These are phyloP conservation scores for Diabrotica undecimpunctata DNA, from an alignment of 1,140 invertebrate genomes.

Conservation along the genomic window DNA sequence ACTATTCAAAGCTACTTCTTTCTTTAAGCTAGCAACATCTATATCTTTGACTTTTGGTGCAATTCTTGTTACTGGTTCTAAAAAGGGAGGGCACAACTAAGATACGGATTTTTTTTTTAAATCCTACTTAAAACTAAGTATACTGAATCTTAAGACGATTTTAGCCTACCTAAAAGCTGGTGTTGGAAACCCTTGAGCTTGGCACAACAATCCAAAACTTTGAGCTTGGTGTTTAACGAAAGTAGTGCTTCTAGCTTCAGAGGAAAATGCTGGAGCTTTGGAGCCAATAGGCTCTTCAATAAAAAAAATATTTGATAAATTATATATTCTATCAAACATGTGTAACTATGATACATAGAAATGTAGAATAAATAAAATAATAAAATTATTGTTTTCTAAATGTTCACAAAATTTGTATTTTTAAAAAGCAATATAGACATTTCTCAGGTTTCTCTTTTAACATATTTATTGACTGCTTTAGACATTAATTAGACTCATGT, in stretches of 20 bases:
- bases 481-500: no score
- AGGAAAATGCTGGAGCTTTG: conserved; percentile 67
- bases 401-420: no score
- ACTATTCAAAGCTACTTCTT: conserved; percentile 5
- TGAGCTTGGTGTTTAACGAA: conserved; percentile 53
- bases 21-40: conserved; percentile 24
- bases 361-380: no score
- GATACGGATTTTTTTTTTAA: background rate
- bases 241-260: conserved; percentile 65
- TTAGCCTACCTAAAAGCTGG: conserved; percentile 52
- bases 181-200: conserved; percentile 58
- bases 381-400: no score
- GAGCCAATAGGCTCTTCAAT: conserved; percentile 65
- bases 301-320: background rate
- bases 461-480: no score
- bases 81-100: background rate
- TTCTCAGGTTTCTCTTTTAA: no score
- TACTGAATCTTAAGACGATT: background rate
- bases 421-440: no score
- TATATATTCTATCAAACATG: no score
- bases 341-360: no score
- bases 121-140: background rate
- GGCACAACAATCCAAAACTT: conserved; percentile 70
- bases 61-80: conserved; percentile 25
- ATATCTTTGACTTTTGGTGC: conserved; percentile 27